Conservation (phyloP, 1,140 invertebrate species). For the Euura saliciscinereae region DNA sequence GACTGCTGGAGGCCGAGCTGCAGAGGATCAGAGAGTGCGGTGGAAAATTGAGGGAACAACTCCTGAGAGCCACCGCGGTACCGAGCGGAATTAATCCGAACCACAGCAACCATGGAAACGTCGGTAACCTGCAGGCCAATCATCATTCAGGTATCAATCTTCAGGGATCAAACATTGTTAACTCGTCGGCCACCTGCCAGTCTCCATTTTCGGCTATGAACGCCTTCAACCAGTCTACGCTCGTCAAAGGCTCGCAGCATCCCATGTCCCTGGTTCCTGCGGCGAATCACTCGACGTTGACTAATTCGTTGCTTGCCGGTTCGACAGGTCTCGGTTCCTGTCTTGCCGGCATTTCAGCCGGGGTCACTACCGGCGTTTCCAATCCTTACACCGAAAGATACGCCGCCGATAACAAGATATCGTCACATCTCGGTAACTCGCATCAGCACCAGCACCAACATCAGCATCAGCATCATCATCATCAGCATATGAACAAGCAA, state of each 20-base stretch:
- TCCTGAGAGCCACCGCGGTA: slow-evolving; percentile 49
- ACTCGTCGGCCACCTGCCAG: slow-evolving; percentile 1
- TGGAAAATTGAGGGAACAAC: slow-evolving; percentile 48
- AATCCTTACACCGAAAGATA: slow-evolving; percentile 53
- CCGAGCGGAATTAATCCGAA: slow-evolving; percentile 28
- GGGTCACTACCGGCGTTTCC: slow-evolving; percentile 55
- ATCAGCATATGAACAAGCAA: slow-evolving; percentile 47
- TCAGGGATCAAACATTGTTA: slow-evolving; percentile 25
- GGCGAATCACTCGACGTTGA: slow-evolving; percentile 38
- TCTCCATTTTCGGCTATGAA: slow-evolving; percentile 25
- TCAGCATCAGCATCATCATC: slow-evolving; percentile 24
- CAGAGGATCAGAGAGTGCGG: slow-evolving; percentile 67
- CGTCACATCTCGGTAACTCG: slow-evolving; percentile 29
- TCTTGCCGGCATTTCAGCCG: slow-evolving; percentile 55
- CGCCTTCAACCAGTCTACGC: slow-evolving; percentile 27
- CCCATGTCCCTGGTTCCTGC: slow-evolving; percentile 45
- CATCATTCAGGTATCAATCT: not conserved
- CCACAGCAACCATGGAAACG: not conserved
- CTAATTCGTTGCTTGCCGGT: slow-evolving; percentile 48
- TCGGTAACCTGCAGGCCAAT: not conserved
- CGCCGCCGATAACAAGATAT: slow-evolving; percentile 39
- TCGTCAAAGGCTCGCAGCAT: slow-evolving; percentile 40
- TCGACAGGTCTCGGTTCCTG: slow-evolving; percentile 47
- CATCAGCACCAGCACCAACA: not conserved
- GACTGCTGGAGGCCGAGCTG: slow-evolving; percentile 73